Conservation (phyloP, 1,140 invertebrate genomes). For the Pseudomyrmex flavicornis region DNA sequence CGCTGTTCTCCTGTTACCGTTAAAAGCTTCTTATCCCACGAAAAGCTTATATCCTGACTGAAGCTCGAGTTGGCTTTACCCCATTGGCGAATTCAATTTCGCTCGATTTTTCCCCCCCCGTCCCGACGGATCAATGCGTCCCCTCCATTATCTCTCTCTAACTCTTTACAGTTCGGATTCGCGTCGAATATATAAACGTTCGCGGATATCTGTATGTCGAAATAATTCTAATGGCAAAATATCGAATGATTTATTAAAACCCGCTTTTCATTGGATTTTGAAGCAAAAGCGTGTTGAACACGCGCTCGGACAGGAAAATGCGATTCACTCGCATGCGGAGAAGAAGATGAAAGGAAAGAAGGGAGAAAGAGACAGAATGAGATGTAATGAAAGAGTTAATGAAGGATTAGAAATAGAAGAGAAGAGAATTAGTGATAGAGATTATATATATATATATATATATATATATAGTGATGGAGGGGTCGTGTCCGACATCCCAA, state of each 20-base stretch:
- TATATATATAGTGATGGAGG: too few species aligned
- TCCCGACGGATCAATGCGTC: constrained; percentile 20
- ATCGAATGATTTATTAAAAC: neutral
- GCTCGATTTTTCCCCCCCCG: neutral
- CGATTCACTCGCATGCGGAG: neutral
- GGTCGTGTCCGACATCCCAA: neutral
- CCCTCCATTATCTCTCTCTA: constrained; percentile 16
- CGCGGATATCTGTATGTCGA: too few species aligned
- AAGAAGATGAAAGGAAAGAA: too few species aligned
- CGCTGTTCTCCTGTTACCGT: constrained; percentile 42
- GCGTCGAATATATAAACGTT: neutral
- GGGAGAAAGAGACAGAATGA: too few species aligned
- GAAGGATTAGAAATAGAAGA: too few species aligned
- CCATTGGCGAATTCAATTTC: constrained; percentile 55
- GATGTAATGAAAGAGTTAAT: too few species aligned
- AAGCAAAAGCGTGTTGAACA: neutral
- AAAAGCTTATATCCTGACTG: constrained; percentile 45
- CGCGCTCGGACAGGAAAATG: constrained; percentile 10
- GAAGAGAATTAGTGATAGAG: too few species aligned
- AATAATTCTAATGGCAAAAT: neutral
- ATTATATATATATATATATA: too few species aligned
- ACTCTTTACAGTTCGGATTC: neutral
- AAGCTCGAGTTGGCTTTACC: constrained; percentile 40
- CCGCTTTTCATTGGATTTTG: neutral
- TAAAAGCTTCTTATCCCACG: constrained; percentile 53